Conservation (phyloP, 2,888 invertebrate species). For the Lycaena phlaeas region DNA sequence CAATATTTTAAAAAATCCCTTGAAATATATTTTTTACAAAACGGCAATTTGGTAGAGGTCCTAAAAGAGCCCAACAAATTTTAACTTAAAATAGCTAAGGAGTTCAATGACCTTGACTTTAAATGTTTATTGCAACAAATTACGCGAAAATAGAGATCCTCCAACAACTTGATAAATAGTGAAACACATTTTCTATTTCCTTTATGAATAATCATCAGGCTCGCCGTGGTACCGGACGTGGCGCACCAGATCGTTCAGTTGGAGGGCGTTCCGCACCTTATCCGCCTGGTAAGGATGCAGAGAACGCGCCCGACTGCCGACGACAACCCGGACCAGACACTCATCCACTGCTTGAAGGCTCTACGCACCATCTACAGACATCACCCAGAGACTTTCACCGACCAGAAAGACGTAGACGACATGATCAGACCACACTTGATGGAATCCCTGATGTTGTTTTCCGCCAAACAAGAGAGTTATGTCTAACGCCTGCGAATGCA, state of each 20-base stretch:
- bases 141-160: no score
- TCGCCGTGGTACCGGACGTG: slow-evolving; percentile 78
- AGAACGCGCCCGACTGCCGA: slow-evolving; percentile 43
- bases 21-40: no score
- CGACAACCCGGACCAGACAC: slow-evolving; percentile 55
- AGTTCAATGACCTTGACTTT: no score
- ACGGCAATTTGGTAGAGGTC: no score
- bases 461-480: slow-evolving; percentile 85
- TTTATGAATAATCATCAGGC: no score
- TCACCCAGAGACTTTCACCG: slow-evolving; percentile 47
- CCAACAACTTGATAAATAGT: no score
- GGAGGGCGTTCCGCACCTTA: slow-evolving; percentile 77
- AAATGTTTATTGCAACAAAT: no score
- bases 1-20: no score
- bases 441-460: slow-evolving; percentile 85
- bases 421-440: slow-evolving; percentile 82
- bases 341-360: slow-evolving; percentile 59
- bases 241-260: slow-evolving; percentile 79
- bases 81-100: no score
- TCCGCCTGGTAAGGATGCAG: slow-evolving; percentile 77
- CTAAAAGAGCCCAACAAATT: no score
- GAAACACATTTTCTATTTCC: no score
- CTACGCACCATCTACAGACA: slow-evolving; percentile 62
- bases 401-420: slow-evolving; percentile 77
- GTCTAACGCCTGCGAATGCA: slow-evolving; percentile 62